Base-by-base conservation (phyloP, 2,888 invertebrate species). In the Agonum fuliginosum region DNA sequence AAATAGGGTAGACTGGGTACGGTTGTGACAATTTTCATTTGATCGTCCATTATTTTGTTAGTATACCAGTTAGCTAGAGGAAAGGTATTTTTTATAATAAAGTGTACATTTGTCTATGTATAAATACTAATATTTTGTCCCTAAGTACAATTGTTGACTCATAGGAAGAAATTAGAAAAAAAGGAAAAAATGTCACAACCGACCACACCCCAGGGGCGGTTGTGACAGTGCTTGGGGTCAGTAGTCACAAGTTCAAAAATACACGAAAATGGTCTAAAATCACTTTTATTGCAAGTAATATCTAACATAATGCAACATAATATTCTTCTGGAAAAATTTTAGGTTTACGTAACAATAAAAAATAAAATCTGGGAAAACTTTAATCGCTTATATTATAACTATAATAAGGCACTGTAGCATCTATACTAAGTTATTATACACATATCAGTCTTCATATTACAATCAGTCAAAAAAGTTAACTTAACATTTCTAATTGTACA, bases 221-320 rank as follows among this genome's bases (percentile, higher is more conserved):
- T 80, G 80, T 79, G 75, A 79, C 79, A 79, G 80, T 78, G 67
- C 22, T 51, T 69, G 80, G 79, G 80, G 58, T 58, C 24, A 14
- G 58, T 30, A 58, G 24, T 58, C 8, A 27, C 24, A 27, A 24
- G 1, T 76, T 72, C 70, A 48, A 65, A 78, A 46, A 77, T 71
- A 77, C 51, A 48, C 69, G 62, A 48, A 78, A 74, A 78, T 78
- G 37, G 51, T 65, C 30, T 58, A 46, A n/a, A 79, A 58, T 67
- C 10, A 69, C 65, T 72, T 77, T 76, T 71, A 77, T 70, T 77
- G 19, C 19, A 14, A 48, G 48, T 14, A 58, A 58, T 20, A 58
- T 58, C 14, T 22, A 14, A 14, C 24, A 14, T 22, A 58, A 27
- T 24, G 8, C 48, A 19, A 48, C 48, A 20, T 19, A 48, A n/a